Evolutionary conservation across 2,888 invertebrate species (phyloP).

Genomic region (Pristionchus fissidentatus): DNA sequence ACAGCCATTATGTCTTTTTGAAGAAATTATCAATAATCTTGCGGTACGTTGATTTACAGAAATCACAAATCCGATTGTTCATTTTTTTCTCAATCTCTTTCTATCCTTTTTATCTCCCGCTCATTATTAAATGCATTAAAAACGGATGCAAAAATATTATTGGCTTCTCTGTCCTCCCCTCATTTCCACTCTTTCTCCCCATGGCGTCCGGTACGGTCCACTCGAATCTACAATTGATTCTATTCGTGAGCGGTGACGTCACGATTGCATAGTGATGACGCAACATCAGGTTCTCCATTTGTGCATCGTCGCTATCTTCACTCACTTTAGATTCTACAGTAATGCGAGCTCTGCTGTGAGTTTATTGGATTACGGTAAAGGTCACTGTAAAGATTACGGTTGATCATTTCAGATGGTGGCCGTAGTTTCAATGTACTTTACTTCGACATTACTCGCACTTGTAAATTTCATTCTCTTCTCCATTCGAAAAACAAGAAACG

Average conservation of each 20-base stretch:
- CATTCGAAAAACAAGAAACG: slow-evolving; percentile 25
- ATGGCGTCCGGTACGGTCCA: slow-evolving; percentile 47
- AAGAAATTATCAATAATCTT: no score
- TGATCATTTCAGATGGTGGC: background rate
- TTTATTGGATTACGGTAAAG: background rate
- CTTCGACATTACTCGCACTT: background rate
- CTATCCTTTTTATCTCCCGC: no score
- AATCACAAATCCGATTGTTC: no score
- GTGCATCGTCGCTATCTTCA: slow-evolving; percentile 8
- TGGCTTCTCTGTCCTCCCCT: no score
- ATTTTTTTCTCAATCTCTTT: no score
- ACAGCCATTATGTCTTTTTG: no score
- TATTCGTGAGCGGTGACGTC: background rate
- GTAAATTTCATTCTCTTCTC: slow-evolving; percentile 44
- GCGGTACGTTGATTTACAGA: no score
- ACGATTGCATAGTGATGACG: background rate
- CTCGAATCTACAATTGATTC: slow-evolving; percentile 43
- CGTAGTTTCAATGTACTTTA: slow-evolving; percentile 8
- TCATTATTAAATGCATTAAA: no score
- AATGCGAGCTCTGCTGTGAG: background rate
- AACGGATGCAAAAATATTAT: no score
- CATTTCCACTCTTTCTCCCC: slow-evolving; percentile 5
- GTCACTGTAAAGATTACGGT: no score
- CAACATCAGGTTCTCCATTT: slow-evolving; percentile 26
- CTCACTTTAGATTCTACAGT: slow-evolving; percentile 23